Percentiles rank a stretch among this genome's conserved stretches.
Evolutionary conservation across 2,888 invertebrate species (phyloP).

Genomic region (Fissipunctia ypsillon): DNA sequence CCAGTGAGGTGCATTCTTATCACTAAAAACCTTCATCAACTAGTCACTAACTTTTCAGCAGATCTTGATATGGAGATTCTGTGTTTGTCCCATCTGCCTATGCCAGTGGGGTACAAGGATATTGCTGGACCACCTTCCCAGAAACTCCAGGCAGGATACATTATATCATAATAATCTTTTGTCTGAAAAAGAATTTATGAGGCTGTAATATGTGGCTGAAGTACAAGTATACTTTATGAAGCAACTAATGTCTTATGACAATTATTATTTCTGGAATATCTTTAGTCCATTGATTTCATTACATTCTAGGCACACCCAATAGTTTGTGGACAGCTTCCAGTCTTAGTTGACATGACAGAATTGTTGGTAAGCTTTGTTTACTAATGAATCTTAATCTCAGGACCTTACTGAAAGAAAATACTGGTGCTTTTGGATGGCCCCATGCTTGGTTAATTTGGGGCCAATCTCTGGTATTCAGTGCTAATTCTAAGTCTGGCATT

Average conservation of each 20-base stretch:
- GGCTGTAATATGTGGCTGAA: conserved; percentile 10
- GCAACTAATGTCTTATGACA: not conserved
- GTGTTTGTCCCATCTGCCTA: conserved; percentile 98
- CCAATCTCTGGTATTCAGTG: conserved; percentile 98
- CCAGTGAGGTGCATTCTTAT: too few species aligned
- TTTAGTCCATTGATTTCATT: not conserved
- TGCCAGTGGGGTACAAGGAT: conserved; percentile 96
- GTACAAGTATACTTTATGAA: not conserved
- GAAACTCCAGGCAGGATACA: conserved; percentile 99
- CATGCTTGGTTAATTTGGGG: conserved; percentile 94
- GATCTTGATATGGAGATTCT: conserved; percentile 93
- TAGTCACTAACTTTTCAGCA: conserved; percentile 85
- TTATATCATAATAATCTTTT: conserved; percentile 95
- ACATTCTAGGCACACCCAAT: not conserved
- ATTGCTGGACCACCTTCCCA: conserved; percentile 99
- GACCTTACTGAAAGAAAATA: conserved; percentile 99
- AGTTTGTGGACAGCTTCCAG: not conserved
- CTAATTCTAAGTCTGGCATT: conserved; percentile 95
- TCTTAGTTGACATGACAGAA: not conserved
- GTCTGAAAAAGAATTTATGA: conserved; percentile 84
- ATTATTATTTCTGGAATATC: not conserved
- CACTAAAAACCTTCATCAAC: not conserved
- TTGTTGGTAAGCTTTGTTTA: conserved; percentile 9
- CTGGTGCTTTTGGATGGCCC: conserved; percentile 92
- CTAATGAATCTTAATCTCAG: conserved; percentile 47